Evolutionary conservation across 2,888 invertebrate species (phyloP), one percentile per base, ranked within the genome.

Genomic region (Heliothis peltigera): DNA sequence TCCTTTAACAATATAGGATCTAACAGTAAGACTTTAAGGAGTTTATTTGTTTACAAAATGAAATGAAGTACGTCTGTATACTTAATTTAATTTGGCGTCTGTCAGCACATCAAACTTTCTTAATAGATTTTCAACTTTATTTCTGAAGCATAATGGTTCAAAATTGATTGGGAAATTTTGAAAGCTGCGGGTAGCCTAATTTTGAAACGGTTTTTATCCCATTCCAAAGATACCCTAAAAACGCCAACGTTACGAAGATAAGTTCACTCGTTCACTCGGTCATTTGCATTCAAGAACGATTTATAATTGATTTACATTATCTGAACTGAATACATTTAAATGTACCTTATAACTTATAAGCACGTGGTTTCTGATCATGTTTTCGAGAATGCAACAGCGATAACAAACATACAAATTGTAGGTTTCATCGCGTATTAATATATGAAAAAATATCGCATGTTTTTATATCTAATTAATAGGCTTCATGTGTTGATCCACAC

Each of bases 221-320:
- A 5, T 18, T 21, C 28, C 10, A 55, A 49, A 46, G 62, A 61
- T n/a, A 62, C 64, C 80, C 67, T 18, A 80, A 56, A 44, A 55
- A 69, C 63, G n/a, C 49, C 12, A 48, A 68, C 48, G 25, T 57
- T 46, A 21, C 43, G 17, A 28, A 67, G 69, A 79, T 77, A 79
- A 75, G 52, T 61, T 68, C 58, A 53, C 39, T 74, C 65, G 66
- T 54, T 62, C 70, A 66, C 62, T 72, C 74, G 48, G 49, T 80
- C 77, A 77, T 82, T 84, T 80, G 75, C 79, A 84, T 86, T 81
- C 65, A 57, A 63, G 74, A 84, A 74, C 82, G 71, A 82, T 85
- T 81, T 84, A 76, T 82, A 82, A 84, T 83, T 82, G 83, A 86
- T 84, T 86, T 78, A 79, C 77, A 80, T 70, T 64, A 71, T 80